A percentile compares a stretch with the other conserved stretches of the same genome.
These are phyloP conservation scores for Penaeus japonicus DNA, from an alignment of 1,140 invertebrate genomes.

Conservation along the genomic window DNA sequence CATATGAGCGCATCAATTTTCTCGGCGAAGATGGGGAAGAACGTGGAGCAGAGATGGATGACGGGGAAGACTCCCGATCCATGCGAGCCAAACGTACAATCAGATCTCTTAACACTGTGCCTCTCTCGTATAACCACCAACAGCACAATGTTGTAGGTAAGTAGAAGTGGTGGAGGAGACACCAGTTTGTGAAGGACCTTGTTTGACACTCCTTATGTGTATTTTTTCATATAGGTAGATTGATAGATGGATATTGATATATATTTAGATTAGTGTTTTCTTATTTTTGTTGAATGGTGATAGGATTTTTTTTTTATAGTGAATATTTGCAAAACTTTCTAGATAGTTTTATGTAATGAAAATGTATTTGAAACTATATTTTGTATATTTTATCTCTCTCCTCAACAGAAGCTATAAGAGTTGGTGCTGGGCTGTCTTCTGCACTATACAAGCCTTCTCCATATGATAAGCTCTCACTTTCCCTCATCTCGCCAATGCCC, in stretches of 20 bases:
- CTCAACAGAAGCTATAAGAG: constrained; percentile 72
- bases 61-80: constrained; percentile 78
- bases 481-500: constrained; percentile 90
- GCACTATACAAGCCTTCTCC: constrained; percentile 80
- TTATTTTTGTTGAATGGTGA: background rate
- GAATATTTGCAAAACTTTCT: background rate
- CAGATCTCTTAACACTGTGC: constrained; percentile 75
- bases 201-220: background rate
- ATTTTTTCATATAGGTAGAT: background rate
- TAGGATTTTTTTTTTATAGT: constrained; percentile 2
- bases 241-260: constrained; percentile 3
- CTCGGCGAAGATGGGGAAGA: constrained; percentile 73
- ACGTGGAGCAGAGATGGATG: constrained; percentile 71
- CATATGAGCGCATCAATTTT: constrained; percentile 86
- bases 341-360: too few relatives aligned
- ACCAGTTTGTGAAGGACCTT: too few relatives aligned
- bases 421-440: constrained; percentile 74
- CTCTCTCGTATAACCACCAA: constrained; percentile 81
- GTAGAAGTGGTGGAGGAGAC: background rate
- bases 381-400: constrained; percentile 36
- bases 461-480: constrained; percentile 87
- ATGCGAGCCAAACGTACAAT: constrained; percentile 73
- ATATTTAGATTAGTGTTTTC: background rate
- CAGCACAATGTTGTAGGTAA: constrained; percentile 83
- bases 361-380: too few relatives aligned